Evolutionary conservation across 2,113 vertebrate species (phyloP), one percentile per base, ranked within the genome.

Genomic region (Noturus placidus): DNA sequence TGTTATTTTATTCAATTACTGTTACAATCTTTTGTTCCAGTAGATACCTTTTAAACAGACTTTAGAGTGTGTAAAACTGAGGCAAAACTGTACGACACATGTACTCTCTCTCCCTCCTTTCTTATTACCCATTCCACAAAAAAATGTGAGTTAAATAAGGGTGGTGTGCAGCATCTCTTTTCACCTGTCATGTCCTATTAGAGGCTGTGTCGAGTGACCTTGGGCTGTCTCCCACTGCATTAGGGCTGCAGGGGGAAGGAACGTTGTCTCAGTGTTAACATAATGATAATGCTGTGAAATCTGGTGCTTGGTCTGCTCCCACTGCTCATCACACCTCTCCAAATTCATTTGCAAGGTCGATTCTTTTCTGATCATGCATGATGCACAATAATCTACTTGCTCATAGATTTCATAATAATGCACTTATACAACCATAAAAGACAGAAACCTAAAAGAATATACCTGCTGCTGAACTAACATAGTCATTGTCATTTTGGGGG

Each of bases 201-300:
- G 92, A 92, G 88, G 89, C 92, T 88, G 69, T 59, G 89, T 89
- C 88, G 82, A 91, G 91, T 95, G 95, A 95, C 95, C 95, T 95
- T 95, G 95, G 89, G 87, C 85, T 76, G 87, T 94, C 93, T 91
- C 89, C 86, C 77, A 52, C 70, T 72, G 86, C 87, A 90, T 90
- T 91, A 88, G 89, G 88, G 91, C 90, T 83, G 84, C 33, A 81
- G 90, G 67, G 69, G 87, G 87, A 91, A 89, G 87, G 61, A 72
- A 69, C 61, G 57, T 89, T 90, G 87, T 88, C 74, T 90, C 82
- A 91, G 90, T 92, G 87, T 89, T 93, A 88, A 94, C 92, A 83
- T 94, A 95, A 95, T 94, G 93, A 95, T 95, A 94, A 90, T 92
- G 92, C 94, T 95, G 94, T 96, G 95, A 95, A 96, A 95, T 95